phyloP scores from a whole-genome alignment of 2,113 vertebrate species.

The Malurus melanocephalus region DNA sequence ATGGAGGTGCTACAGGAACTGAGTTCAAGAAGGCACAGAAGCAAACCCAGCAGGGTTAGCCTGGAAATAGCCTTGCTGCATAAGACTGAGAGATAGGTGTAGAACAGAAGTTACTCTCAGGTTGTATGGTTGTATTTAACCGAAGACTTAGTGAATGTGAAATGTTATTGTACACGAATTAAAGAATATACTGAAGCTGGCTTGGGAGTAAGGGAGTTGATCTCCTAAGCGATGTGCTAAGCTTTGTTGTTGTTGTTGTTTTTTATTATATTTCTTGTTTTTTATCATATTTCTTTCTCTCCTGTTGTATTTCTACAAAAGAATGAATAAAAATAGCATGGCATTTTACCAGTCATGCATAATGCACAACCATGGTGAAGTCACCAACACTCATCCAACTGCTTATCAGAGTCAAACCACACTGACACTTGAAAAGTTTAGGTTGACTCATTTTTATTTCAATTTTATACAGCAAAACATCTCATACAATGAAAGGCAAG shows the following conservation, averaged over 20 bases:
- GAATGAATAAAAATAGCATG: background rate
- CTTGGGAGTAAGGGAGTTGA: background rate
- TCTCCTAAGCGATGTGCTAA: background rate
- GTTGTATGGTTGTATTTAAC: background rate
- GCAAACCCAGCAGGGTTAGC: background rate
- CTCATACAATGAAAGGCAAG: background rate
- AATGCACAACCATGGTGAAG: slow-evolving; percentile 33
- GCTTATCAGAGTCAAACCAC: background rate
- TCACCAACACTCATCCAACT: background rate
- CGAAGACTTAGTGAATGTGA: background rate
- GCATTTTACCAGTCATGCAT: background rate
- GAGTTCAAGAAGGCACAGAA: background rate
- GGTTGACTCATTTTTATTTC: slow-evolving; percentile 17
- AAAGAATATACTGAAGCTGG: background rate
- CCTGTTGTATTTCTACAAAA: background rate
- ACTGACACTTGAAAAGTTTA: slow-evolving; percentile 22
- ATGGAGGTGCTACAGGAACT: background rate
- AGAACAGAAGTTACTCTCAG: background rate
- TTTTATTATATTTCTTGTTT: background rate
- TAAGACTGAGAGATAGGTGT: background rate
- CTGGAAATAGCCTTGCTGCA: background rate
- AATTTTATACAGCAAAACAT: background rate
- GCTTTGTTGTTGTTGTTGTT: background rate
- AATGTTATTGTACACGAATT: background rate
- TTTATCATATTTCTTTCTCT: background rate